phyloP scores from a whole-genome alignment of 1,140 invertebrate genomes.

The Apis laboriosa region DNA sequence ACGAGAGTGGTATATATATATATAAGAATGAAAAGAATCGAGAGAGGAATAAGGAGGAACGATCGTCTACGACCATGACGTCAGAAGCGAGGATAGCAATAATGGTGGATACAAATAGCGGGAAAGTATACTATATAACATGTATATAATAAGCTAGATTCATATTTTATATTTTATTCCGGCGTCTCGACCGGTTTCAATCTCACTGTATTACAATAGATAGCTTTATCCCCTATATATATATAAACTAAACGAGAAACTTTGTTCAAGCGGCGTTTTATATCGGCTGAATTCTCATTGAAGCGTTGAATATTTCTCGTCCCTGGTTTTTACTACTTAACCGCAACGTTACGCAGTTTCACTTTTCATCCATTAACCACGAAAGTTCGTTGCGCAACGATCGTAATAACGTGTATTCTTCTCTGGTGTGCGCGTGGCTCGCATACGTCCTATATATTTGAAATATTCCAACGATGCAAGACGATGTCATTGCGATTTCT shows the following conservation, averaged over 20 bases:
- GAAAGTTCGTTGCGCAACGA: constrained; percentile 14
- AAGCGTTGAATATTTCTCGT: constrained; percentile 14
- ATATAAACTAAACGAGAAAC: constrained; percentile 16
- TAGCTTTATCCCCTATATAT: constrained; percentile 16
- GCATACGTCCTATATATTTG: constrained; percentile 13
- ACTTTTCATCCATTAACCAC: constrained; percentile 5
- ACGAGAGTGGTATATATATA: no score
- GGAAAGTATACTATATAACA: constrained; percentile 23
- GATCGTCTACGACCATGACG: constrained; percentile 33
- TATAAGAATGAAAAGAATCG: background rate
- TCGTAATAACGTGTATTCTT: background rate
- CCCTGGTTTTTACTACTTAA: background rate
- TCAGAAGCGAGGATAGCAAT: constrained; percentile 30
- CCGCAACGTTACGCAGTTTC: constrained; percentile 2
- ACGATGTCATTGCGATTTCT: background rate
- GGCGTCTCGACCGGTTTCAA: constrained; percentile 25
- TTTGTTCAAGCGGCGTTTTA: constrained; percentile 9
- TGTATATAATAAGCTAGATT: constrained; percentile 41
- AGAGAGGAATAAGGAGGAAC: background rate
- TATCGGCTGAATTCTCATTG: constrained; percentile 1
- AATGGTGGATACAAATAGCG: constrained; percentile 21
- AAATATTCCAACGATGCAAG: constrained; percentile 17
- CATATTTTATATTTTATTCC: constrained; percentile 52
- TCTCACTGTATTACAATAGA: constrained; percentile 39
- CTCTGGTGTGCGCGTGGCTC: constrained; percentile 15